Evolutionary conservation across 2,888 invertebrate species (phyloP).

Genomic region (Escarpia spicata): DNA sequence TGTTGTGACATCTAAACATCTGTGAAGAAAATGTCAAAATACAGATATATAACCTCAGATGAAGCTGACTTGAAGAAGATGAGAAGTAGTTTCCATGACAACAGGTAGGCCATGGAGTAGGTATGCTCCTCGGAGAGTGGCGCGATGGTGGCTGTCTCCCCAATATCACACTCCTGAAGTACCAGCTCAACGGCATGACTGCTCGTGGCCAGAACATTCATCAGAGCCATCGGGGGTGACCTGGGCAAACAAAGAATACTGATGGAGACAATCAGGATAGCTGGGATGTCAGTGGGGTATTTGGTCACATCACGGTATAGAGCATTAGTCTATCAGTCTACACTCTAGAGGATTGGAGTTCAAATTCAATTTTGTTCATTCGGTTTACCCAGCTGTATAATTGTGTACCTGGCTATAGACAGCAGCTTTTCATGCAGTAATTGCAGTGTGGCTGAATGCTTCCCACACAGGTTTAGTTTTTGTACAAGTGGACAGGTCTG

Average conservation of each 20-base stretch:
- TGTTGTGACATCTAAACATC: not conserved
- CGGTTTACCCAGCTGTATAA: not conserved
- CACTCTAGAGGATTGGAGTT: not conserved
- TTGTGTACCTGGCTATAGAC: no score
- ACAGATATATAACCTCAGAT: conserved; percentile 71
- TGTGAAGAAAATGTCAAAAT: not conserved
- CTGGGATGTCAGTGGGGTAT: not conserved
- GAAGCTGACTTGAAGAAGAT: conserved; percentile 75
- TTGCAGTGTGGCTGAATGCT: no score
- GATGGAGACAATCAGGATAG: not conserved
- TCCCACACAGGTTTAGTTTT: no score
- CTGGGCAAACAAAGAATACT: conserved; percentile 35
- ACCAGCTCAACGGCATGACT: conserved; percentile 50
- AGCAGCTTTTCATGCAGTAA: no score
- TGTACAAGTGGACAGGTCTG: not conserved
- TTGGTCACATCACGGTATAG: no score
- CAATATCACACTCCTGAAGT: conserved; percentile 52
- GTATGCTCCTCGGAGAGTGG: conserved; percentile 67
- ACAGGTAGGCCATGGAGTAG: conserved; percentile 76
- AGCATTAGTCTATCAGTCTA: not conserved
- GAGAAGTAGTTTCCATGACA: conserved; percentile 78
- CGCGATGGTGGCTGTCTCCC: conserved; percentile 50
- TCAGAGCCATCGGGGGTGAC: conserved; percentile 51
- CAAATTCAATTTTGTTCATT: not conserved
- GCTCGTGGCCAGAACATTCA: conserved; percentile 47